Evolutionary conservation across 1,140 invertebrate species (phyloP).

Genomic region (Schlechtendalia chinensis): DNA sequence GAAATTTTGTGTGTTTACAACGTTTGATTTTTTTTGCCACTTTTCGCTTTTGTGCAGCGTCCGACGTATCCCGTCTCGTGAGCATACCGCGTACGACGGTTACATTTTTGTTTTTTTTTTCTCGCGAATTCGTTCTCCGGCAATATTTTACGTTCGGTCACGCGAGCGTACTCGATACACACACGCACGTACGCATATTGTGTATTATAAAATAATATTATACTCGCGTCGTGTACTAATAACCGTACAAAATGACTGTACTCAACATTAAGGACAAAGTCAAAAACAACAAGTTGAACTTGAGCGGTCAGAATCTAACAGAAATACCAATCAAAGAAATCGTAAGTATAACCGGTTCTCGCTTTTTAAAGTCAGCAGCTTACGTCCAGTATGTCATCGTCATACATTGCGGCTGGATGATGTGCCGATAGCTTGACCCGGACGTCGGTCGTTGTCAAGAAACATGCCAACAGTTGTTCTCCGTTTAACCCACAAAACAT

Average conservation of each 20-base stretch:
- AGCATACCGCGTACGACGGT: not conserved
- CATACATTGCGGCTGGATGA: too few species aligned
- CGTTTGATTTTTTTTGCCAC: slow-evolving; percentile 24
- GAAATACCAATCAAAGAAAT: slow-evolving; percentile 43
- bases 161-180: not conserved
- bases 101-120: not conserved
- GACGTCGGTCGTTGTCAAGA: too few species aligned
- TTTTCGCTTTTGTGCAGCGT: not conserved
- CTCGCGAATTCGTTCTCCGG: too few species aligned
- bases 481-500: not conserved
- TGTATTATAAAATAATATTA: not conserved
- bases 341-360: not conserved
- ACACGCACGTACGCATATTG: too few species aligned
- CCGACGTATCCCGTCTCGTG: not conserved
- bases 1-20: slow-evolving; percentile 37
- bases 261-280: slow-evolving; percentile 40
- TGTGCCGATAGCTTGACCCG: too few species aligned
- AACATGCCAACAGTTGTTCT: too few species aligned
- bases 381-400: too few species aligned
- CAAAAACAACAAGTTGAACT: slow-evolving; percentile 39
- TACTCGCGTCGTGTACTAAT: not conserved
- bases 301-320: slow-evolving; percentile 19
- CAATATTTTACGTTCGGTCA: not conserved
- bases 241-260: slow-evolving; percentile 7
- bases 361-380: too few species aligned